Conservation (phyloP, 2,888 invertebrate species). For the Agrochola litura region DNA sequence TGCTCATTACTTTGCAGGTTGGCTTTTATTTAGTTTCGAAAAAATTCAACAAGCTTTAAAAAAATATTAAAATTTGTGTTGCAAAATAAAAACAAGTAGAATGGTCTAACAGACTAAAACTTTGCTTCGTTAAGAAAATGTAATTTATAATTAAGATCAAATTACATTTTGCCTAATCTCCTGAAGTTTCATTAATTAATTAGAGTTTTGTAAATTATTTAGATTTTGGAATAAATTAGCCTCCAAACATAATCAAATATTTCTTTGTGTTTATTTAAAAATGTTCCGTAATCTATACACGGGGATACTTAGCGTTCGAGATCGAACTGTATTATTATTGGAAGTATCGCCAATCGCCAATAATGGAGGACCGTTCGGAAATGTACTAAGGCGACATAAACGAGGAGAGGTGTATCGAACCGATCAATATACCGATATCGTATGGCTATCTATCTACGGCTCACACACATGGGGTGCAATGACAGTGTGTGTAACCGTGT, state of each 20-base stretch:
- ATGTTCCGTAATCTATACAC: neutral
- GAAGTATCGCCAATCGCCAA: constrained; percentile 86
- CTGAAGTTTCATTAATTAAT: neutral
- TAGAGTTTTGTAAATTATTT: neutral
- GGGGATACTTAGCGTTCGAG: neutral
- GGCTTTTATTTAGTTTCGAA: neutral
- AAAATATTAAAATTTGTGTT: neutral
- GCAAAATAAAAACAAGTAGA: neutral
- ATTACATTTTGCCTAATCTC: neutral
- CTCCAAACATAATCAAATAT: neutral
- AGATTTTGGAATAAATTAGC: neutral
- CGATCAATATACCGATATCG: constrained; percentile 81
- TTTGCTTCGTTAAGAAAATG: neutral
- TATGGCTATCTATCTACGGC: constrained; percentile 62
- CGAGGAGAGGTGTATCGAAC: constrained; percentile 80
- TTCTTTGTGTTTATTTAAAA: neutral
- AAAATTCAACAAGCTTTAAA: neutral
- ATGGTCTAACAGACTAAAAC: neutral
- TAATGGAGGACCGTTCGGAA: constrained; percentile 88
- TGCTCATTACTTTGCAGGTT: constrained; percentile 26
- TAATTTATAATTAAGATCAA: too few species aligned
- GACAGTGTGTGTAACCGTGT: constrained; percentile 30
- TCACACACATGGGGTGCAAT: constrained; percentile 48
- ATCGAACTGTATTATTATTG: constrained; percentile 71
- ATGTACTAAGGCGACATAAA: constrained; percentile 82